Evolutionary conservation across 2,888 invertebrate species (phyloP).

Genomic region (Phrixothrix hirtus): DNA sequence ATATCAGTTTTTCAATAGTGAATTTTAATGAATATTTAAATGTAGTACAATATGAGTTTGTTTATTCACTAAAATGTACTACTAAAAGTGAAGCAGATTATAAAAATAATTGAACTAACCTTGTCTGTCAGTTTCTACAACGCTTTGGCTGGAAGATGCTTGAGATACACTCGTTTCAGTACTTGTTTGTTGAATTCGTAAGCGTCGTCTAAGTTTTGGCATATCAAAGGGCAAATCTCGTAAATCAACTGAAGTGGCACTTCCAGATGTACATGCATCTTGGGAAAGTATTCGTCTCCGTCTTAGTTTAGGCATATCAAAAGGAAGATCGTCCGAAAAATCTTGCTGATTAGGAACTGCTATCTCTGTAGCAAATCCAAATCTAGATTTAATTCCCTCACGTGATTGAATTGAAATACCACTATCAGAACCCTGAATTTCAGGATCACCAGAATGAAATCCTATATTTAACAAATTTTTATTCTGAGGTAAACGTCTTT

Average conservation of each 20-base stretch:
- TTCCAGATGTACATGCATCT: constrained; percentile 70
- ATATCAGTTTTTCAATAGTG: too few species aligned
- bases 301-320: constrained; percentile 87
- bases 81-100: too few species aligned
- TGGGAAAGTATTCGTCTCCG: constrained; percentile 69
- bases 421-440: constrained; percentile 85
- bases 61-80: too few species aligned
- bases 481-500: constrained; percentile 73
- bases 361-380: constrained; percentile 47
- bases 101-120: constrained; percentile 57
- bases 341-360: constrained; percentile 65
- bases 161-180: constrained; percentile 77
- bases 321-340: constrained; percentile 74
- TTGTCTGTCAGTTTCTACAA: constrained; percentile 71
- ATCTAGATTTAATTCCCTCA: constrained; percentile 72
- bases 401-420: constrained; percentile 86
- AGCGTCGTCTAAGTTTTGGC: constrained; percentile 81
- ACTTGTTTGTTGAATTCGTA: constrained; percentile 67
- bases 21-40: too few species aligned
- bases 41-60: too few species aligned
- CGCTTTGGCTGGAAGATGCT: constrained; percentile 81
- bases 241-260: constrained; percentile 75
- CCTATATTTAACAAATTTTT: constrained; percentile 74
- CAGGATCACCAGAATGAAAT: constrained; percentile 69
- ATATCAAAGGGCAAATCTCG: constrained; percentile 87